Evolutionary conservation across 1,140 invertebrate species (phyloP), one percentile per base, ranked within the genome.

Genomic region (Acyrthosiphon pisum): DNA sequence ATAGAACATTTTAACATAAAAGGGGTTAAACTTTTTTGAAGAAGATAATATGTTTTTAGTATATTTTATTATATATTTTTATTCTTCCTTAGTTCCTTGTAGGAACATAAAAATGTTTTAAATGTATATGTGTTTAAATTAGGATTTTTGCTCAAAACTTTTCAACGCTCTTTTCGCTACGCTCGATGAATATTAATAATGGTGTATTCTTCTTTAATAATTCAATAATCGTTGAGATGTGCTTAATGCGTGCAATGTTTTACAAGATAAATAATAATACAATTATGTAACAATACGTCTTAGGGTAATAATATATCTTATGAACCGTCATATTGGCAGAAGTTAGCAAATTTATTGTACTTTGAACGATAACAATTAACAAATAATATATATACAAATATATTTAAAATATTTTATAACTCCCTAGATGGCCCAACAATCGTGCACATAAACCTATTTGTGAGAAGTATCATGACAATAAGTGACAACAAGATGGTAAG

Each of bases 401-500:
- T 84, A 50, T 53, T 84, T 84, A 92, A 92, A 92, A 92, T 92
- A 93, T 90, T 92, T 93, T 91, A 91, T 95, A 95, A 83, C 91
- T 96, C 96, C 95, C 96, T 97, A 98, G 97, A 98, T 97, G 98
- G 97, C 95, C 97, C 98, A 95, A 97, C 98, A 95, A 97, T 98
- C 96, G 98, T 98, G 96, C 96, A 96, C 96, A 98, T 99, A 97
- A 99, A 99, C 97, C 98, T 99, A 96, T 98, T 98, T 97, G 97
- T 99, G 96, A 97, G 98, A 97, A 99, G 98, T 97, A 99, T 99
- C 97, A 98, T 98, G 96, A 99, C 98, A 97, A 99, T 99, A 96
- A 98, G 99, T 97, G 98, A 99, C 97, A 98, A 99, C 96, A 99
- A 98, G 95, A 99, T 99, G 98, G 98, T 98, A 98, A 98, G 98